Evolutionary conservation across 2,888 invertebrate species (phyloP).

Genomic region (Stenchaetothrips biformis): DNA sequence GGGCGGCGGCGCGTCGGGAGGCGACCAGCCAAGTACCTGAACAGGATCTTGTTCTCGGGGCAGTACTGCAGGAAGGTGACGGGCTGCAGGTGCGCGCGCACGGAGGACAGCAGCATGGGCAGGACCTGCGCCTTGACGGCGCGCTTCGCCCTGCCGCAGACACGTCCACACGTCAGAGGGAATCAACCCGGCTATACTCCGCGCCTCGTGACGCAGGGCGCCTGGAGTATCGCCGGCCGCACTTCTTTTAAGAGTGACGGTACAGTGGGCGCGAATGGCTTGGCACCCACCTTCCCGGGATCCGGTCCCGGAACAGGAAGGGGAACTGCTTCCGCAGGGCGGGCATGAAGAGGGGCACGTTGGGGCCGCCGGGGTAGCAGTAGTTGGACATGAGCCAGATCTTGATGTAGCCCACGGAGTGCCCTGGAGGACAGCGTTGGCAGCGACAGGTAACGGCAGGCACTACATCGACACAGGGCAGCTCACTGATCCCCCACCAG

Average conservation of each 20-base stretch:
- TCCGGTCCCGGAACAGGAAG: constrained; percentile 63
- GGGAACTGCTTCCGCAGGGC: constrained; percentile 62
- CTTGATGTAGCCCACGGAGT: constrained; percentile 70
- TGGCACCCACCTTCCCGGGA: constrained; percentile 50
- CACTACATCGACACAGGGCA: too few relatives aligned
- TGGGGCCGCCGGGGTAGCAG: constrained; percentile 49
- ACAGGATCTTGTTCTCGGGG: constrained; percentile 58
- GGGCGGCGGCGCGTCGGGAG: not conserved
- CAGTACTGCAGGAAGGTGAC: constrained; percentile 64
- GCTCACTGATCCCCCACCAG: too few relatives aligned
- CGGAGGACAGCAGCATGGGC: constrained; percentile 64
- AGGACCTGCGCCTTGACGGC: constrained; percentile 55
- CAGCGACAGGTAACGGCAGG: too few relatives aligned
- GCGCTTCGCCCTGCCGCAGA: constrained; percentile 55
- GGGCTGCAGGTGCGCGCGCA: constrained; percentile 65
- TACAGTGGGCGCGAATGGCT: constrained; percentile 51
- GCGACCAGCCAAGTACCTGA: constrained; percentile 53
- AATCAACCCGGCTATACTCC: constrained; percentile 51
- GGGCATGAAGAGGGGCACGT: constrained; percentile 57
- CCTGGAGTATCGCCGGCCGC: not conserved
- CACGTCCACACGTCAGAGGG: constrained; percentile 41
- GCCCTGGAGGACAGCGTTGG: constrained; percentile 42
- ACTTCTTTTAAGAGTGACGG: constrained; percentile 55
- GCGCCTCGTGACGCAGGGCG: too few relatives aligned
- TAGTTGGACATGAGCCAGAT: constrained; percentile 71